Evolutionary conservation across 2,888 invertebrate genomes (phyloP).

Genomic region (Euplagia quadripunctaria): DNA sequence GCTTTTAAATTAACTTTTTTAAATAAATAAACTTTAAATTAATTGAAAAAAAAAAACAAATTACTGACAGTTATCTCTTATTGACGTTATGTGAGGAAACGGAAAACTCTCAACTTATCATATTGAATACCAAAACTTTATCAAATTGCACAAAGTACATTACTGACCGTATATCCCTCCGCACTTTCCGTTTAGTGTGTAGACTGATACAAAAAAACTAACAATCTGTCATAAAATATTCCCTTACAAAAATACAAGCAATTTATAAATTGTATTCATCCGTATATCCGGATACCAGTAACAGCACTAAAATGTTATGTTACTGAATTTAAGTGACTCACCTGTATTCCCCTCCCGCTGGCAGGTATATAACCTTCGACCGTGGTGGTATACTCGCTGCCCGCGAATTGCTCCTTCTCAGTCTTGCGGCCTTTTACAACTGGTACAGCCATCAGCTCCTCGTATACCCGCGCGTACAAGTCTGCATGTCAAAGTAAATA

Average conservation of each 20-base stretch:
- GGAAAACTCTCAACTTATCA: too few relatives aligned
- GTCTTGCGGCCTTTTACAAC: conserved; percentile 98
- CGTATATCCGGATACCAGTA: background rate
- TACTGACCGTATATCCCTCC: background rate
- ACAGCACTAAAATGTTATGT: too few relatives aligned
- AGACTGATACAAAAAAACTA: too few relatives aligned
- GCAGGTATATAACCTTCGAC: conserved; percentile 98
- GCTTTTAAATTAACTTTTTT: too few relatives aligned
- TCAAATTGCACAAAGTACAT: too few relatives aligned
- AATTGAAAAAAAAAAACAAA: too few relatives aligned
- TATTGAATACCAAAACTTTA: too few relatives aligned
- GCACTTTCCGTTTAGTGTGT: too few relatives aligned
- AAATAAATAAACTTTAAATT: too few relatives aligned
- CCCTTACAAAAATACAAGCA: too few relatives aligned
- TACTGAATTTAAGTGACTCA: conserved; percentile 49
- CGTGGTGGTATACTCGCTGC: conserved; percentile 98
- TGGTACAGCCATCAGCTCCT: conserved; percentile 95
- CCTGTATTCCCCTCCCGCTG: conserved; percentile 97
- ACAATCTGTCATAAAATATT: background rate
- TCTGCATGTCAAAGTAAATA: conserved; percentile 80
- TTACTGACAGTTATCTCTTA: too few relatives aligned
- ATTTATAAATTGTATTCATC: background rate
- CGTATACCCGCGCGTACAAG: conserved; percentile 96
- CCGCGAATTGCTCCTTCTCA: conserved; percentile 99
- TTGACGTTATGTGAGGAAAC: too few relatives aligned